phyloP scores from a whole-genome alignment of 2,113 vertebrate species.

The Saguinus midas region DNA sequence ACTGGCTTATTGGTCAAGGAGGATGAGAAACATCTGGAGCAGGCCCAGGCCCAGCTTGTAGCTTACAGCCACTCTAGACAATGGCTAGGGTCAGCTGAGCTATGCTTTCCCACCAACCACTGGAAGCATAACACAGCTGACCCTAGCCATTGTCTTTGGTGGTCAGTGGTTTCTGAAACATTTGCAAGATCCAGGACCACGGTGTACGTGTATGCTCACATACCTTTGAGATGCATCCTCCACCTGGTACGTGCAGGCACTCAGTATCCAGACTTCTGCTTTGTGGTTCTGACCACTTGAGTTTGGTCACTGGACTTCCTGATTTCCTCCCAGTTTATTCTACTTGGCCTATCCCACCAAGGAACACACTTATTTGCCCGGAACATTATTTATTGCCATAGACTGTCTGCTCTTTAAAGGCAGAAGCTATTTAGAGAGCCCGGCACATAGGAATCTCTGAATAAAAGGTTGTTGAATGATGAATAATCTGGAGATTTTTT shows the following conservation, averaged over 20 bases:
- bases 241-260: accelerated
- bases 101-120: neutral
- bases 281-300: too few relatives aligned
- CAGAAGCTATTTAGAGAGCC: neutral
- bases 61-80: neutral
- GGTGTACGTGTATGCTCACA: accelerated
- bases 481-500: neutral
- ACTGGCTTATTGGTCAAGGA: neutral
- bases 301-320: too few relatives aligned
- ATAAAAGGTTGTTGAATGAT: neutral
- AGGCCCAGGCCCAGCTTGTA: neutral
- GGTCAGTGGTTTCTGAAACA: too few relatives aligned
- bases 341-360: too few relatives aligned
- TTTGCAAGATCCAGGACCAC: neutral
- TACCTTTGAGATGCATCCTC: accelerated
- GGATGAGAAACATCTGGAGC: neutral
- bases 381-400: too few relatives aligned
- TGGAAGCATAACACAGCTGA: too few relatives aligned
- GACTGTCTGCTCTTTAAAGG: neutral
- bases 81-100: too few relatives aligned
- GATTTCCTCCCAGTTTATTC: too few relatives aligned
- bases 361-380: too few relatives aligned
- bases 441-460: neutral
- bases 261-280: too few relatives aligned
- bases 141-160: too few relatives aligned